Conservation (phyloP, 2,888 invertebrate species). For the Flabesymbios commensalis region DNA sequence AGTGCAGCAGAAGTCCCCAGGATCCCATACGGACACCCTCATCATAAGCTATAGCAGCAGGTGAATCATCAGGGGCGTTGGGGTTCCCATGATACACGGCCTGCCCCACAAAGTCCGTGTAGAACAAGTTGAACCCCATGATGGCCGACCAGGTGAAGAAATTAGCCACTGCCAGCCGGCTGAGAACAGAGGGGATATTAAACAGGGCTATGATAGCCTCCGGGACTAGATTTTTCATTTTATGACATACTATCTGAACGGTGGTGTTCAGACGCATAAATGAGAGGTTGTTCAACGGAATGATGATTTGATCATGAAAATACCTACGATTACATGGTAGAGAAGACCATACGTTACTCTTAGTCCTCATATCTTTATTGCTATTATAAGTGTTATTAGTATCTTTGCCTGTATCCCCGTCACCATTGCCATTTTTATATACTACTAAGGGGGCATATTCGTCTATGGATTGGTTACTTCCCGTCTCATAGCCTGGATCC, state of each 20-base stretch:
- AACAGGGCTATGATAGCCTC: constrained; percentile 40
- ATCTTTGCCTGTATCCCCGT: background rate
- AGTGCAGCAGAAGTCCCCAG: constrained; percentile 95
- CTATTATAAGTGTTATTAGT: background rate
- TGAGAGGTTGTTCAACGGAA: constrained; percentile 10
- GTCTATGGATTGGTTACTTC: constrained; percentile 36
- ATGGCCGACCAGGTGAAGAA: constrained; percentile 98
- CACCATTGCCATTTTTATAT: background rate
- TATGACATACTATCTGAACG: constrained; percentile 3
- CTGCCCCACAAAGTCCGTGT: constrained; percentile 94
- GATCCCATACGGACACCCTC: constrained; percentile 93
- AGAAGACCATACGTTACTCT: background rate
- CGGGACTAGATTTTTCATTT: constrained; percentile 25
- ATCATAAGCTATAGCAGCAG: constrained; percentile 70
- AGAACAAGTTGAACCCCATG: constrained; percentile 93
- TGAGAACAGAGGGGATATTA: constrained; percentile 81
- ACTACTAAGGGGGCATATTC: constrained; percentile 12
- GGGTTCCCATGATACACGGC: constrained; percentile 87
- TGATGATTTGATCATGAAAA: constrained; percentile 2
- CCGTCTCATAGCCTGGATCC: constrained; percentile 49
- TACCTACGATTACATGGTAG: background rate
- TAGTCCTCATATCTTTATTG: background rate
- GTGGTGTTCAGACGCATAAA: constrained; percentile 7
- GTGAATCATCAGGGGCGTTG: constrained; percentile 60
- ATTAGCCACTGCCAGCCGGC: constrained; percentile 87